Evolutionary conservation across 2,797 vertebrate species (phyloP), one percentile per base, ranked within the genome.

Genomic region (Masticophis lateralis): DNA sequence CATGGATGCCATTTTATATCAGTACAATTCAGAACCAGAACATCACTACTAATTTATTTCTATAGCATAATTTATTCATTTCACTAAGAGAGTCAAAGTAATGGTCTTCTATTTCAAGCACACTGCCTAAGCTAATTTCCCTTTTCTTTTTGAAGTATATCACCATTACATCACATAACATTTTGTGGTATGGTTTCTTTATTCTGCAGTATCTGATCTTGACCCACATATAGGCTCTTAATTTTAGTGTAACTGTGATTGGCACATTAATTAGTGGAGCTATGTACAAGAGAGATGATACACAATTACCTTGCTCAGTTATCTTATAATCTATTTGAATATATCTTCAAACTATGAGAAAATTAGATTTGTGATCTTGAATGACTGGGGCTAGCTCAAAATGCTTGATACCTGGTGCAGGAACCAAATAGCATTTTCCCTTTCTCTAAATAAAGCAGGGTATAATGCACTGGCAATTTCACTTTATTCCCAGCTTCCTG

Each of bases 111-210:
- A 4, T 74, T 90, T 74, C 55, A 93, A 91, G 88, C 25, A 86
- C 57, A 28, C 51, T 47, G 8, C 63, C 74, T 55, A 55, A 90
- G 59, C 79, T 90, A 79, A 66, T 66, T 86, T 87, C 32, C 59
- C 87, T 90, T 28, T 37, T 86, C 86, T 90, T 53, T 90, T 90
- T 86, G 79, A 51, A 92, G 74, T 92, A 56, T 53, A 91, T 60
- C 66, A 79, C 86, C 86, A 63, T 88, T 53, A 79, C 43, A 88
- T 93, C 66, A 89, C 61, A 89, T 57, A 16, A 86, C 14, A 20
- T 51, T 37, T 4, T 11, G 61, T 63, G 53, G 83, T 47, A 91
- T 16, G 22, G 66, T 88, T 91, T 79, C 63, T 66, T 60, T 83
- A 63, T 61, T 11, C 43, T 93, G 25, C 47, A 93, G 27, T 55